Percentiles rank a stretch among this genome's conserved stretches.
Conservation (phyloP, 2,888 invertebrate genomes). For the Autographa gamma region DNA sequence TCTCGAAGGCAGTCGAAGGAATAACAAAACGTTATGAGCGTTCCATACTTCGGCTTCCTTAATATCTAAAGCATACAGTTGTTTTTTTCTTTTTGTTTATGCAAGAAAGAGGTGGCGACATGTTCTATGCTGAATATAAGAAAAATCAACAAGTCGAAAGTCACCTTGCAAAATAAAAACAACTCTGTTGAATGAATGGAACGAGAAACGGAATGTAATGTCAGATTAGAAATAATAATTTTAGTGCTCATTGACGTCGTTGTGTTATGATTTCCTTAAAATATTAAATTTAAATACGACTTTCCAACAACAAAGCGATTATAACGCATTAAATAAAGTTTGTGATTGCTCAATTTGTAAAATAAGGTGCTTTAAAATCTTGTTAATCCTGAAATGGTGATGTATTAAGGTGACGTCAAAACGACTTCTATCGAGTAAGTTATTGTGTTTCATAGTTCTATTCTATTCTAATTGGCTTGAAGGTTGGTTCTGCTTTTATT, state of each 20-base stretch:
- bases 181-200: background rate
- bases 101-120: background rate
- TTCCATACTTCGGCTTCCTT: background rate
- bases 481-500: conserved; percentile 42
- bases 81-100: background rate
- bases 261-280: conserved; percentile 19
- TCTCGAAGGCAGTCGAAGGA: background rate
- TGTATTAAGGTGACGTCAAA: conserved; percentile 25
- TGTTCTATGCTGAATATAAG: background rate
- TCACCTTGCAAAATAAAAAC: conserved; percentile 1
- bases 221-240: conserved; percentile 3
- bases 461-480: conserved; percentile 59
- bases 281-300: background rate
- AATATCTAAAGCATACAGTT: background rate
- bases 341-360: conserved; percentile 45
- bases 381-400: conserved; percentile 33
- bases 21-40: background rate
- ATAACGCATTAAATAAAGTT: conserved; percentile 13
- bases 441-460: conserved; percentile 35
- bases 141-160: background rate
- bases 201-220: background rate
- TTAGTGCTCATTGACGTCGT: conserved; percentile 23
- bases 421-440: conserved; percentile 44
- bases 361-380: conserved; percentile 35
- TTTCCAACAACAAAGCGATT: background rate